Evolutionary conservation across 2,888 invertebrate genomes (phyloP).

Genomic region (Lycia hirtaria): DNA sequence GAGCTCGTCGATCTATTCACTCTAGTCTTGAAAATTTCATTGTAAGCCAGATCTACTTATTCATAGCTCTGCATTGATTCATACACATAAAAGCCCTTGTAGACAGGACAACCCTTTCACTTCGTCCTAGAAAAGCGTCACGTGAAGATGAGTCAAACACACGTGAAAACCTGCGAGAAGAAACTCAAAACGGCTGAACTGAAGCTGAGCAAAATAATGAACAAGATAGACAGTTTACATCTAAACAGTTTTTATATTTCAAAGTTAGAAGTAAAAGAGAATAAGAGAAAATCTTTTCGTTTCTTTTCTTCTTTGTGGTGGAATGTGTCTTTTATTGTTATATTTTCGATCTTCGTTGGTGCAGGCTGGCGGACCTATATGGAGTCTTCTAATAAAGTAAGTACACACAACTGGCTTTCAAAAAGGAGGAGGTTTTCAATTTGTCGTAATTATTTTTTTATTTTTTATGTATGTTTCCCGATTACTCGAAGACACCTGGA

Average conservation of each 20-base stretch:
- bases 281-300: background rate
- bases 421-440: too few relatives aligned
- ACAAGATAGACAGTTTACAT: conserved; percentile 66
- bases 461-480: too few relatives aligned
- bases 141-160: conserved; percentile 52
- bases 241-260: conserved; percentile 59
- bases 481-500: too few relatives aligned
- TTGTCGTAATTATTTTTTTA: too few relatives aligned
- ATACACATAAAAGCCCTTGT: conserved; percentile 29
- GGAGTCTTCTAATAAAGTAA: conserved; percentile 54
- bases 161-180: conserved; percentile 64
- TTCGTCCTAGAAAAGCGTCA: conserved; percentile 31
- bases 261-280: conserved; percentile 49
- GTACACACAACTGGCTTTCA: too few relatives aligned
- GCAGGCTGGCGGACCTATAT: conserved; percentile 51
- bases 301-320: conserved; percentile 14
- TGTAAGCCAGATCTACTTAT: conserved; percentile 10
- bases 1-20: too few relatives aligned
- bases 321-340: conserved; percentile 23
- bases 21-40: background rate
- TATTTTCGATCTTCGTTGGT: conserved; percentile 37
- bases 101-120: conserved; percentile 45
- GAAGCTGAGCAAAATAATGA: conserved; percentile 67
- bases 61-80: conserved; percentile 25
- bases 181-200: conserved; percentile 69